phyloP scores from a whole-genome alignment of 2,888 invertebrate species.

The Aromia moschata region DNA sequence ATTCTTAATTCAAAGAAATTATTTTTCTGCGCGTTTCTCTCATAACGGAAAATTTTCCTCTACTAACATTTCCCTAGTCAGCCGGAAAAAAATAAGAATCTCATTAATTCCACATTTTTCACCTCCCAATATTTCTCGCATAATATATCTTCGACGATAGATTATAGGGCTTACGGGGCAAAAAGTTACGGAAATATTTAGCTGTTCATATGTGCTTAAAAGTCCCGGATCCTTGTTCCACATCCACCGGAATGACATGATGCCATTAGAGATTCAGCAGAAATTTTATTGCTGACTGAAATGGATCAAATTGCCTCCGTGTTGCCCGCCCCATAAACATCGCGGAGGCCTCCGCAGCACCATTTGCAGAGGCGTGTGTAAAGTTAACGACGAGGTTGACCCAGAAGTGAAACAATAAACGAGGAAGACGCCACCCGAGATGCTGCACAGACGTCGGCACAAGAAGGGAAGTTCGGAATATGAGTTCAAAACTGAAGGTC shows the following conservation, averaged over 20 bases:
- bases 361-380: conserved; percentile 30
- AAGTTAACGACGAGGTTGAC: conserved; percentile 32
- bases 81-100: too few species aligned
- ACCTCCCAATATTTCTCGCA: too few species aligned
- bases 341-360: conserved; percentile 25
- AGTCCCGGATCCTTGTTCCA: conserved; percentile 6
- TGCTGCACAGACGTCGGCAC: conserved; percentile 12
- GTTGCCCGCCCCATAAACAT: conserved; percentile 34
- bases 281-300: conserved; percentile 46
- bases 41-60: too few species aligned
- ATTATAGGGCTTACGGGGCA: too few species aligned
- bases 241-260: conserved; percentile 34
- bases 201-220: background rate
- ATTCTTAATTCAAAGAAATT: too few species aligned
- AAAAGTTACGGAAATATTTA: background rate
- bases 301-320: conserved; percentile 40
- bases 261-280: conserved; percentile 49
- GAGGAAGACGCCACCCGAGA: conserved; percentile 7
- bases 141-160: background rate
- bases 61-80: too few species aligned
- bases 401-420: conserved; percentile 30
- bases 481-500: too few species aligned
- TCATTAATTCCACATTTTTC: too few species aligned
- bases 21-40: too few species aligned
- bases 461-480: too few species aligned